These are phyloP conservation scores for Bimastos eiseni DNA, from an alignment of 2,888 invertebrate genomes.

Conservation along the genomic window DNA sequence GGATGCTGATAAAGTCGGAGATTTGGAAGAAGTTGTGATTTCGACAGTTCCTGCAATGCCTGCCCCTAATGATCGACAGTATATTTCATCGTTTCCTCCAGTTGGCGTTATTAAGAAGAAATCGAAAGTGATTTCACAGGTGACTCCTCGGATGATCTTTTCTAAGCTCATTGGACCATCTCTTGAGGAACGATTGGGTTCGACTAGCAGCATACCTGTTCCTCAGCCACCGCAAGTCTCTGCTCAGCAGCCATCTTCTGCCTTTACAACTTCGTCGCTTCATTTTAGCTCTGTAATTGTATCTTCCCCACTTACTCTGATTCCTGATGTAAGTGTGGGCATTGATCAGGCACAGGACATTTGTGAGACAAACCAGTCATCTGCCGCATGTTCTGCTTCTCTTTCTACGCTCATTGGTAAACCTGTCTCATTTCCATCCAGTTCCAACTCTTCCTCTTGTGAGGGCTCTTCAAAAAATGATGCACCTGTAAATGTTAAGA, in stretches of 20 bases:
- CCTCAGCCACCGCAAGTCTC: conserved; percentile 8
- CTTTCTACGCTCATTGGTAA: neutral
- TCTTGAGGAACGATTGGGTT: neutral
- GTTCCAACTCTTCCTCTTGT: neutral
- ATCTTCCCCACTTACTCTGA: neutral
- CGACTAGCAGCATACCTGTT: neutral
- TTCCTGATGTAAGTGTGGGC: neutral
- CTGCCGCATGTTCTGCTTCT: neutral
- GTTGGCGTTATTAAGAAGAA: neutral
- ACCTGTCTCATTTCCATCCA: neutral
- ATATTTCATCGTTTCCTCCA: conserved; percentile 20
- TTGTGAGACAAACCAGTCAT: neutral
- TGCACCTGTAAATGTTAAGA: neutral
- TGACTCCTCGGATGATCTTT: conserved; percentile 10
- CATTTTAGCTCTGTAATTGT: neutral
- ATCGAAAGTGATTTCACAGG: neutral
- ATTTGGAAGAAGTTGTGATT: neutral
- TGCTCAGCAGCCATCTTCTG: neutral
- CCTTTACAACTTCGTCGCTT: neutral
- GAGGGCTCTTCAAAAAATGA: neutral
- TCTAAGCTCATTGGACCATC: conserved; percentile 15
- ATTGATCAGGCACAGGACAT: neutral
- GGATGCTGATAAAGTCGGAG: neutral
- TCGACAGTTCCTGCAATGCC: neutral
- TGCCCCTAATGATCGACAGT: neutral